A percentile compares a stretch with the other conserved stretches of the same genome.
These are phyloP conservation scores for Zhengitettix transpicula DNA, from an alignment of 2,888 invertebrate species.

Conservation along the genomic window DNA sequence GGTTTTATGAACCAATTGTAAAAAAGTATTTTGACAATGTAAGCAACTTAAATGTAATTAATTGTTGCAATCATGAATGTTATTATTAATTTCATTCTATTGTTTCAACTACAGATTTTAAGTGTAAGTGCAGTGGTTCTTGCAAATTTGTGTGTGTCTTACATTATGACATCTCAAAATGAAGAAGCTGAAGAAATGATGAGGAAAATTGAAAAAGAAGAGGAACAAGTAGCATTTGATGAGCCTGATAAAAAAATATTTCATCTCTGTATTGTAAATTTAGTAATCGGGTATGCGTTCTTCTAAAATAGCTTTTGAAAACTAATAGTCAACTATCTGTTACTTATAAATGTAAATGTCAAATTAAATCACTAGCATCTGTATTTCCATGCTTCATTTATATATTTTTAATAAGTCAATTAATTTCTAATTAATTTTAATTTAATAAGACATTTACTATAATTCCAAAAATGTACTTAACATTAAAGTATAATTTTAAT, in stretches of 20 bases:
- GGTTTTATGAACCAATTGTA: constrained; percentile 95
- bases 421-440: no score
- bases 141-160: constrained; percentile 95
- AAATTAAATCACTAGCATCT: no score
- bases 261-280: constrained; percentile 94
- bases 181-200: constrained; percentile 97
- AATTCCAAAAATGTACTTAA: no score
- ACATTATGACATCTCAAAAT: constrained; percentile 97
- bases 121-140: constrained; percentile 93
- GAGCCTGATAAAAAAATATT: constrained; percentile 86
- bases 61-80: background rate
- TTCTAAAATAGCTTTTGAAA: no score
- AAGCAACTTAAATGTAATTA: constrained; percentile 14
- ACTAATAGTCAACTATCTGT: no score
- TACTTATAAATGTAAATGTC: no score
- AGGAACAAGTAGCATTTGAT: constrained; percentile 80
- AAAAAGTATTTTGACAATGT: constrained; percentile 83
- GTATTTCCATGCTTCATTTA: no score
- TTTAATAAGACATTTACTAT: no score
- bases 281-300: constrained; percentile 70
- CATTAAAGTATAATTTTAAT: no score
- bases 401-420: no score
- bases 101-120: constrained; percentile 45
- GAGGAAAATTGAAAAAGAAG: constrained; percentile 96
- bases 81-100: background rate